Evolutionary conservation across 1,140 invertebrate genomes (phyloP).

Genomic region (Apis cerana): DNA sequence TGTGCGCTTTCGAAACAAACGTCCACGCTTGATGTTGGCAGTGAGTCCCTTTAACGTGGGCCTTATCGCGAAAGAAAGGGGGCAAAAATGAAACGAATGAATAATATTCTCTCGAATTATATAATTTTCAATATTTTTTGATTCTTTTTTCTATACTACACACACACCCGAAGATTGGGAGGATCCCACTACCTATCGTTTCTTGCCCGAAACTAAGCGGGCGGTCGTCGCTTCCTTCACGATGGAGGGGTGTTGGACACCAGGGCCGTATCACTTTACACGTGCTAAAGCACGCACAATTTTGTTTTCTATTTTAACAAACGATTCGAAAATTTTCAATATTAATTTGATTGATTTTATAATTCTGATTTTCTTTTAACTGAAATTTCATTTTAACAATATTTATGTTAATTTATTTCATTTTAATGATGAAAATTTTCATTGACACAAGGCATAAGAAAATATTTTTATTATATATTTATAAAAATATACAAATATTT

Average conservation of each 20-base stretch:
- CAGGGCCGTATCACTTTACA: slow-evolving; percentile 64
- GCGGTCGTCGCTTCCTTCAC: slow-evolving; percentile 69
- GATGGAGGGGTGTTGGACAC: slow-evolving; percentile 68
- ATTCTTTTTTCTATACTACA: slow-evolving; percentile 25
- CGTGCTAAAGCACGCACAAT: neutral
- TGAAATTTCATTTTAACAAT: neutral
- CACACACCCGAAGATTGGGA: slow-evolving; percentile 53
- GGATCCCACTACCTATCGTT: slow-evolving; percentile 69
- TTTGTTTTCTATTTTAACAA: neutral
- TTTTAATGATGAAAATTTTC: neutral
- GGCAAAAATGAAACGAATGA: neutral
- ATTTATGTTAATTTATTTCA: neutral
- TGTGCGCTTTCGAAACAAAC: slow-evolving; percentile 35
- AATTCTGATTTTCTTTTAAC: neutral
- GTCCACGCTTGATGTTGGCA: slow-evolving; percentile 46
- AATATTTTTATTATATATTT: slow-evolving; percentile 9
- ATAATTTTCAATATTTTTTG: slow-evolving; percentile 52
- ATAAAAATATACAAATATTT: slow-evolving; percentile 18
- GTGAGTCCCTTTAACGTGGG: slow-evolving; percentile 61
- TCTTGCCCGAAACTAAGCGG: slow-evolving; percentile 74
- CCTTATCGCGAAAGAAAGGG: slow-evolving; percentile 30
- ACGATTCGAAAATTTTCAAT: too few relatives aligned
- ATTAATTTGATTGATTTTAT: neutral
- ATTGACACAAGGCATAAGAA: slow-evolving; percentile 2
- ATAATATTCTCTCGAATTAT: slow-evolving; percentile 46